Evolutionary conservation across 1,140 invertebrate genomes (phyloP), one percentile per base, ranked within the genome.

Genomic region (Drosophila truncata): DNA sequence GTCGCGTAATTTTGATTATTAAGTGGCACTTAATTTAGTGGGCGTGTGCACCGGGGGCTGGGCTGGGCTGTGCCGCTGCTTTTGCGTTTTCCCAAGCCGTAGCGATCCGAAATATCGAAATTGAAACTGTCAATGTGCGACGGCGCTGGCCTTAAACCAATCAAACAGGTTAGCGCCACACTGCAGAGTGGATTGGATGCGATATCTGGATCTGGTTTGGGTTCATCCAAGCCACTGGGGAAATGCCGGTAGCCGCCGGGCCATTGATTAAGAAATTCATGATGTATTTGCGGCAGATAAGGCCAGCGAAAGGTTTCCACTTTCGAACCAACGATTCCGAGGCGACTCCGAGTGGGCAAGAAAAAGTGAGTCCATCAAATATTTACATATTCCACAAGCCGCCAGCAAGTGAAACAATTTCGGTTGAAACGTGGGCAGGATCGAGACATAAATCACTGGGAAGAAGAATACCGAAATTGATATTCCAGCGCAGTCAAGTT

Each of bases 1-100:
- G 64, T 80, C 84, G 80, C 84, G 85, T 90, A 88, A 88, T 90
- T 90, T 90, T 78, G 81, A 90, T 90, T 88, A 88, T 88, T 88
- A 90, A 88, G 85, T 88, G 85, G 49, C 85, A 90, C 85, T 88
- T 90, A 79, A 88, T 85, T 88, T 88, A 75, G 85, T 90, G 70
- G 84, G 85, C 84, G 84, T 90, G 85, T 67, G 59, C 81, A 44
- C 59, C 50, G 58, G 70, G 50, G 62, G 46, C 54, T 44, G 49
- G 9, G 9, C 54, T 44, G 49, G 9, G 9, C 27, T 41, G 4
- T 20, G 42, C 42, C 20, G 14, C 35, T 37, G 52, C 33, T 16
- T 16, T 37, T 29, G 37, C 59, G 73, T 81, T 81, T 87, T 80
- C 66, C 83, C 79, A 50, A 86, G 70, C 65, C 69, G 8, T 9